phyloP scores from a whole-genome alignment of 2,797 vertebrate genomes.

The Lycodopsis pacificus region DNA sequence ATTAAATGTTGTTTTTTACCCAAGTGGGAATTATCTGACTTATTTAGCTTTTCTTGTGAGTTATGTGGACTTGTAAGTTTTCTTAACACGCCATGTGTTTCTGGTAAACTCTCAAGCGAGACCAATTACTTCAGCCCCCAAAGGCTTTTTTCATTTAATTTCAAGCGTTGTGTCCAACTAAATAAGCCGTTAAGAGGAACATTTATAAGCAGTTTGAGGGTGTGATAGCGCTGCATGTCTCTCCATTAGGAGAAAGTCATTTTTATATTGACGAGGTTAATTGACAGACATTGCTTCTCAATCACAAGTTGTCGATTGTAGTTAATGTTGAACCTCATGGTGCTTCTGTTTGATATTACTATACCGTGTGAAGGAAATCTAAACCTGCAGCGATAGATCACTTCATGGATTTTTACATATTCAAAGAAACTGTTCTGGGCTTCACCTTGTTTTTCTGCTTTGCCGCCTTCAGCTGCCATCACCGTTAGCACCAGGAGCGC shows the following conservation, averaged over 20 bases:
- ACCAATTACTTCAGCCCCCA: constrained; percentile 52
- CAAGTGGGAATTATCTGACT: constrained; percentile 52
- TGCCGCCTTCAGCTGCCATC: constrained; percentile 81
- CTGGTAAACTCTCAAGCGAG: constrained; percentile 45
- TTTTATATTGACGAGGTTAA: constrained; percentile 1
- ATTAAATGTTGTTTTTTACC: constrained; percentile 57
- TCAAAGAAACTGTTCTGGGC: neutral
- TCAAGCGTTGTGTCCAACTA: constrained; percentile 32
- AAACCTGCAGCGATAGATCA: neutral
- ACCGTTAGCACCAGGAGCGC: constrained; percentile 79
- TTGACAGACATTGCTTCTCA: neutral
- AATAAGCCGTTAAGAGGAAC: constrained; percentile 17
- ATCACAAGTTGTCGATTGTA: neutral
- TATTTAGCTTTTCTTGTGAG: constrained; percentile 39
- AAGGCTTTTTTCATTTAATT: constrained; percentile 15
- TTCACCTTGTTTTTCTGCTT: constrained; percentile 84
- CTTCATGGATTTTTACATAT: neutral
- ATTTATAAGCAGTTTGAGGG: neutral
- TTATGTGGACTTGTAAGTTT: neutral
- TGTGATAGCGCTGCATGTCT: neutral
- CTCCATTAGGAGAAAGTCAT: neutral
- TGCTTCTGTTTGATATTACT: neutral
- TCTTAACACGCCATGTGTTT: constrained; percentile 43
- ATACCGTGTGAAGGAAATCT: neutral
- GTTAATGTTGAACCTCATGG: neutral